These are phyloP conservation scores for Magallana angulata DNA, from an alignment of 1,140 invertebrate genomes.

Conservation along the genomic window DNA sequence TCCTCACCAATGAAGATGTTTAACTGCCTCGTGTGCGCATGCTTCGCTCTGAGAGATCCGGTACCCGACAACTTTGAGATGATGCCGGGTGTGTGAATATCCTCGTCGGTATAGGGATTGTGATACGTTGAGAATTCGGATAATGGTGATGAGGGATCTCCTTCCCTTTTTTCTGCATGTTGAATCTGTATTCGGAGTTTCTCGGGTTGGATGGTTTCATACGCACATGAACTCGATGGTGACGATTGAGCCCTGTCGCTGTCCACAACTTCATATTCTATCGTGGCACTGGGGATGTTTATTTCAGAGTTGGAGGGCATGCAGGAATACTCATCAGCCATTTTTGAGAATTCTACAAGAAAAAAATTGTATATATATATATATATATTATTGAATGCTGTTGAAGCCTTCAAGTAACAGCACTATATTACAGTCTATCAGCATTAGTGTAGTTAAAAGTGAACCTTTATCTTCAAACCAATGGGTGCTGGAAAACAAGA, in stretches of 20 bases:
- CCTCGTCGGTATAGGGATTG: constrained; percentile 4
- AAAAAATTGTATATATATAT: neutral
- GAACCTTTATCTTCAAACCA: too few relatives aligned
- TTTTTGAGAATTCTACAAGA: neutral
- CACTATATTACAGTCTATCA: too few relatives aligned
- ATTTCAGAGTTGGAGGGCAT: constrained; percentile 17
- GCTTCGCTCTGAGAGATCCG: constrained; percentile 37
- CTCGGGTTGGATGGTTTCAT: neutral
- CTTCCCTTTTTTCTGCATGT: neutral
- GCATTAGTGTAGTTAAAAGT: too few relatives aligned
- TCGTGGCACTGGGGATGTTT: neutral
- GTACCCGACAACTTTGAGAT: neutral
- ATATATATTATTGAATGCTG: too few relatives aligned
- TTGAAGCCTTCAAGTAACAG: too few relatives aligned
- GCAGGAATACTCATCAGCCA: neutral
- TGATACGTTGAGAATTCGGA: constrained; percentile 1
- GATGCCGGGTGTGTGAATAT: neutral
- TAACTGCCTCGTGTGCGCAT: constrained; percentile 55
- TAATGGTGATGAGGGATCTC: neutral
- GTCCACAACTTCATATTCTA: constrained; percentile 1
- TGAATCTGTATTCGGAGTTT: neutral
- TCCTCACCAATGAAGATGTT: constrained; percentile 64
- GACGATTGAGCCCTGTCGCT: neutral
- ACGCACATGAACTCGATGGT: neutral
- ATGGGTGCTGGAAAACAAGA: too few relatives aligned